Conservation (phyloP, 2,888 invertebrate species). For the Heliconius hortense region DNA sequence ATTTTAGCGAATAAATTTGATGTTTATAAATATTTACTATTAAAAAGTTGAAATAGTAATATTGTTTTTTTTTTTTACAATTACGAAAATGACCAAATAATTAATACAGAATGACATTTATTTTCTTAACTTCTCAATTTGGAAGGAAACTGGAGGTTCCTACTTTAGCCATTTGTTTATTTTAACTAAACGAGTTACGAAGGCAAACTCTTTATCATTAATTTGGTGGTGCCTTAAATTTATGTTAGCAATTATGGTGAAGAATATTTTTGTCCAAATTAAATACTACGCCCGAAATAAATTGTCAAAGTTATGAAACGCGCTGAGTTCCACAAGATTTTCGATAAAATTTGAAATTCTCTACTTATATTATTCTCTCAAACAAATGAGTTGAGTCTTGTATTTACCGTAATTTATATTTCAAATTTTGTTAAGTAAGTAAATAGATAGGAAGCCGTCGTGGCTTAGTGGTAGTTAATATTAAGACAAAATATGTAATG, state of each 20-base stretch:
- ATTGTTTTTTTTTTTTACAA: too few relatives aligned
- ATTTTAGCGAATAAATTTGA: too few relatives aligned
- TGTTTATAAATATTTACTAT: too few relatives aligned
- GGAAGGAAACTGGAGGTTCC: background rate
- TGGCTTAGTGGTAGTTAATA: too few relatives aligned
- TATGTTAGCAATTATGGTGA: conserved; percentile 18
- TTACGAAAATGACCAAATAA: too few relatives aligned
- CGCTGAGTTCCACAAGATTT: background rate
- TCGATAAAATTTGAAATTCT: background rate
- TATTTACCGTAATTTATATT: background rate
- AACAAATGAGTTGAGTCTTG: background rate
- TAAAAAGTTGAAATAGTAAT: too few relatives aligned
- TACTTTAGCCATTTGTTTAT: conserved; percentile 6
- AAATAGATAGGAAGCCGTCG: too few relatives aligned
- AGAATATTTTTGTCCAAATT: conserved; percentile 11
- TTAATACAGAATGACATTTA: background rate
- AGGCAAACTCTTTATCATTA: conserved; percentile 14
- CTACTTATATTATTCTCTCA: background rate
- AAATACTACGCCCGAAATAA: conserved; percentile 3
- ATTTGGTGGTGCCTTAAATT: conserved; percentile 16
- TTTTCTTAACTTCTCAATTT: background rate
- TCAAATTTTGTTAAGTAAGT: background rate
- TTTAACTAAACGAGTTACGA: conserved; percentile 19
- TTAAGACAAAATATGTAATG: too few relatives aligned
- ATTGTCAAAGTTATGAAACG: background rate